Evolutionary conservation across 2,888 invertebrate genomes (phyloP).

Genomic region (Drosophila fungiperda): DNA sequence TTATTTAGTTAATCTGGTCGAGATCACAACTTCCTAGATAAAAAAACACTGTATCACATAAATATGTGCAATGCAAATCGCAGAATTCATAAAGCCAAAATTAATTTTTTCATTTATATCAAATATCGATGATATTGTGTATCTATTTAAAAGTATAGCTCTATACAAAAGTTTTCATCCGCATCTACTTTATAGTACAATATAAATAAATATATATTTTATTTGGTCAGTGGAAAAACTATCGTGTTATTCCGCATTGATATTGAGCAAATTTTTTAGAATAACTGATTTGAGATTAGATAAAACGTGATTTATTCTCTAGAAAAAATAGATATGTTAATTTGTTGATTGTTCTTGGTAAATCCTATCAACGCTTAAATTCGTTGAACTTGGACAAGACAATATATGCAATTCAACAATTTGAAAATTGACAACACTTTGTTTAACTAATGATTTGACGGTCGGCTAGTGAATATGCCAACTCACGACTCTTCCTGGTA

Average conservation of each 20-base stretch:
- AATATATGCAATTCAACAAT: conserved; percentile 11
- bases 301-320: conserved; percentile 4
- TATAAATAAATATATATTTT: neutral
- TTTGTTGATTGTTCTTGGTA: neutral
- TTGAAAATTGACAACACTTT: conserved; percentile 17
- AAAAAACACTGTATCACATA: neutral
- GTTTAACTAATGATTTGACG: conserved; percentile 2
- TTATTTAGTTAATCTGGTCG: conserved; percentile 24
- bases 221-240: neutral
- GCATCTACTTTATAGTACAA: neutral
- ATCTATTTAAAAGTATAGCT: neutral
- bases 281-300: conserved; percentile 2
- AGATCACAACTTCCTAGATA: neutral
- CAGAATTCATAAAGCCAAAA: neutral
- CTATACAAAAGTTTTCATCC: neutral
- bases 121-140: too few species aligned
- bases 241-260: neutral
- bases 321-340: neutral
- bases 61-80: neutral
- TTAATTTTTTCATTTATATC: neutral
- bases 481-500: conserved; percentile 35
- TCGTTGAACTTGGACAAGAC: conserved; percentile 12
- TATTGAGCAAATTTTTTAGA: neutral
- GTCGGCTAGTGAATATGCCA: conserved; percentile 54
- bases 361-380: neutral